These are phyloP conservation scores for Schlechtendalia chinensis DNA, from an alignment of 1,140 invertebrate species.

Conservation along the genomic window DNA sequence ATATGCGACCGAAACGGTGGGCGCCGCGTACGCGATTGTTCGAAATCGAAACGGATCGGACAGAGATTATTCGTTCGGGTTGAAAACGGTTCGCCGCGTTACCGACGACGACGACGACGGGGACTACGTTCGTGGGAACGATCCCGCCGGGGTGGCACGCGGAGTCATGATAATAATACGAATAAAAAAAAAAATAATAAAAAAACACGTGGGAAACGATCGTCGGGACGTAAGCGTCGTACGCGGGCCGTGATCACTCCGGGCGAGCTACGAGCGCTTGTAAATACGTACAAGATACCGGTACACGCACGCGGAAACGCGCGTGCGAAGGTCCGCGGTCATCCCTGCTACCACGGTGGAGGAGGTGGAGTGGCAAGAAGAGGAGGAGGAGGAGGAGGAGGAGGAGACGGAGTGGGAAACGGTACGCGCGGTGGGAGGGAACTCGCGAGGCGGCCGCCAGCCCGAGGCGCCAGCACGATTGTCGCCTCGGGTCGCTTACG, in stretches of 20 bases:
- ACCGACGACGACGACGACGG: slow-evolving; percentile 4
- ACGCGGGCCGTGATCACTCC: slow-evolving; percentile 46
- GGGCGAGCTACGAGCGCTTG: slow-evolving; percentile 32
- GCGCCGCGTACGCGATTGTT: too few relatives aligned
- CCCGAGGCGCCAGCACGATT: slow-evolving; percentile 42
- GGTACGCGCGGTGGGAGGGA: background rate
- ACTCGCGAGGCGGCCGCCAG: too few relatives aligned
- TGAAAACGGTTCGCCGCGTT: too few relatives aligned
- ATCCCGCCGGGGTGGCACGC: slow-evolving; percentile 27
- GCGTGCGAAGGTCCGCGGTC: background rate
- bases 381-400: too few relatives aligned
- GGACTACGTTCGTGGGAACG: slow-evolving; percentile 45
- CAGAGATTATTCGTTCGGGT: too few relatives aligned
- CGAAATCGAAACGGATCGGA: too few relatives aligned
- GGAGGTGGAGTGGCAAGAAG: too few relatives aligned
- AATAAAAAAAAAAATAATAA: slow-evolving; percentile 4
- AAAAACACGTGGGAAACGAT: slow-evolving; percentile 48
- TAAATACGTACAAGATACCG: background rate
- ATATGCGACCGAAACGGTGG: too few relatives aligned
- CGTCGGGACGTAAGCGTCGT: background rate
- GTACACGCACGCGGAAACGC: background rate
- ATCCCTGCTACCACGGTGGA: slow-evolving; percentile 39
- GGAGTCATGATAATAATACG: slow-evolving; percentile 22
- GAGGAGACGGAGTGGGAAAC: background rate
- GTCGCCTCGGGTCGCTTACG: slow-evolving; percentile 37